Percentiles rank a stretch among this genome's conserved stretches.
These are phyloP conservation scores for Oryzias sinensis DNA, from an alignment of 2,797 vertebrate genomes.

Conservation along the genomic window DNA sequence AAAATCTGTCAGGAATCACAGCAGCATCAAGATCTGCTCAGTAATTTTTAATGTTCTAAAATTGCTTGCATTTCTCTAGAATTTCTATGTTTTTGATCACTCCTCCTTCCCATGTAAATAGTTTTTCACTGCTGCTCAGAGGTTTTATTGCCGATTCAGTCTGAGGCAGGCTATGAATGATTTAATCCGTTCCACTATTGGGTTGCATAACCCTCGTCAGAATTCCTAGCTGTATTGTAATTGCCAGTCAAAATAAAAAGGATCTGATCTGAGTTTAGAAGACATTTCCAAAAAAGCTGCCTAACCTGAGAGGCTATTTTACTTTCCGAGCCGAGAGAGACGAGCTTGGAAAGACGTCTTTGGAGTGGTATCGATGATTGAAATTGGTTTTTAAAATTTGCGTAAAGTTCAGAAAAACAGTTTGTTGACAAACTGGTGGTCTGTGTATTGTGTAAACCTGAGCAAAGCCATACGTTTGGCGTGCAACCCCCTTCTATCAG, in stretches of 20 bases:
- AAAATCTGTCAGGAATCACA: too few relatives aligned
- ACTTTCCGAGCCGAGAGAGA: slow-evolving; percentile 29
- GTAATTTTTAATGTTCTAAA: too few relatives aligned
- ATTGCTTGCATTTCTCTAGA: too few relatives aligned
- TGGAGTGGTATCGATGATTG: slow-evolving; percentile 1
- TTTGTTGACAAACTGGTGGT: background rate
- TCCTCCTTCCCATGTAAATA: too few relatives aligned
- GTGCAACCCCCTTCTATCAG: slow-evolving; percentile 8
- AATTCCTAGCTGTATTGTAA: slow-evolving; percentile 19
- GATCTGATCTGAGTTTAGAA: slow-evolving; percentile 25
- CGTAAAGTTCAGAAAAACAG: background rate
- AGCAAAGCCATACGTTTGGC: slow-evolving; percentile 14
- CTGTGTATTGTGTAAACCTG: slow-evolving; percentile 4
- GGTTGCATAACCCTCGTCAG: slow-evolving; percentile 35
- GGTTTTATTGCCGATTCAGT: slow-evolving; percentile 8
- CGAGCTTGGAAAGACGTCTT: background rate
- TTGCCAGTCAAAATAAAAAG: slow-evolving; percentile 47
- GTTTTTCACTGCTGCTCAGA: too few relatives aligned
- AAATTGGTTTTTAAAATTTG: slow-evolving; percentile 16
- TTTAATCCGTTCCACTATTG: slow-evolving; percentile 37
- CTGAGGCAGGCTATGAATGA: slow-evolving; percentile 26
- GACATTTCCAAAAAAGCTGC: slow-evolving; percentile 37
- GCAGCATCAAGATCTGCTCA: too few relatives aligned
- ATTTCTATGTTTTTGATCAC: too few relatives aligned
- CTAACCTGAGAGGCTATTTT: slow-evolving; percentile 49